Percentiles rank a stretch among this genome's conserved stretches.
Evolutionary conservation across 2,888 invertebrate genomes (phyloP).

Genomic region (Philereme vetulata): DNA sequence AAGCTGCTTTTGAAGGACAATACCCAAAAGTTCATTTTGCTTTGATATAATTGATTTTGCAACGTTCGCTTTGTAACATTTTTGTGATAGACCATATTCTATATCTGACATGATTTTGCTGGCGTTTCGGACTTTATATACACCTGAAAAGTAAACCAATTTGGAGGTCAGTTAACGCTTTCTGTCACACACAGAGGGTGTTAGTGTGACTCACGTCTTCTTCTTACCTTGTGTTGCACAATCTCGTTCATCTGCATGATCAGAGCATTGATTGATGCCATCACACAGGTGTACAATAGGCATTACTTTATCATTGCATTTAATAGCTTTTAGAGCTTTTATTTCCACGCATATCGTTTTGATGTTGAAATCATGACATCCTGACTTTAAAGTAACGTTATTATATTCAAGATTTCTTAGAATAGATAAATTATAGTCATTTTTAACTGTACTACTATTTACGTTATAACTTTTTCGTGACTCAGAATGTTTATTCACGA

Average conservation of each 20-base stretch:
- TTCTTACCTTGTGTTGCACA: conserved; percentile 57
- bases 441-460: no score
- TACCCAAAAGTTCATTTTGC: conserved; percentile 48
- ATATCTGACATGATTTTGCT: conserved; percentile 48
- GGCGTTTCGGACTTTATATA: conserved; percentile 48
- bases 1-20: conserved; percentile 52
- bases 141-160: conserved; percentile 47
- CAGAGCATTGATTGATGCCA: conserved; percentile 56
- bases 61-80: conserved; percentile 46
- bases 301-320: conserved; percentile 50
- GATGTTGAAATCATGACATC: conserved; percentile 41
- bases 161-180: not conserved
- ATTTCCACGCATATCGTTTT: conserved; percentile 52
- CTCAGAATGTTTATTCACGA: not conserved
- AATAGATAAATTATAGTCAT: not conserved
- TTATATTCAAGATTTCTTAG: conserved; percentile 5
- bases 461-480: not conserved
- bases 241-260: conserved; percentile 61
- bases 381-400: conserved; percentile 11
- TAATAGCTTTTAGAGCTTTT: conserved; percentile 50
- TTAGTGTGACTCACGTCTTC: not conserved
- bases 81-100: conserved; percentile 44
- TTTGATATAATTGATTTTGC: conserved; percentile 42
- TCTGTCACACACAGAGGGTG: not conserved
- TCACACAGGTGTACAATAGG: conserved; percentile 60